A percentile compares a stretch with the other conserved stretches of the same genome.
These are phyloP conservation scores for Lycia hirtaria DNA, from an alignment of 2,888 invertebrate species.

Conservation along the genomic window DNA sequence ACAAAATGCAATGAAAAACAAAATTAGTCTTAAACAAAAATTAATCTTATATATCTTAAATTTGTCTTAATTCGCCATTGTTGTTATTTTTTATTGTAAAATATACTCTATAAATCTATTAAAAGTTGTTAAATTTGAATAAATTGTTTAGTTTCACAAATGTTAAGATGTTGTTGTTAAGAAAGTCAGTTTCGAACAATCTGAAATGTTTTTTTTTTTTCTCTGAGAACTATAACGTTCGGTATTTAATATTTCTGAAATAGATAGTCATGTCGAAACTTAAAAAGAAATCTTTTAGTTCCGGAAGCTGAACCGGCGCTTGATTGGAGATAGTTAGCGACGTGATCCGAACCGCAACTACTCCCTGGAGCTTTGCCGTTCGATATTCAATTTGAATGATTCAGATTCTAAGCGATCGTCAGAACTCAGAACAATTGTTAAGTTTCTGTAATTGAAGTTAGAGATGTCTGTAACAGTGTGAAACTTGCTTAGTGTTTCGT, in stretches of 20 bases:
- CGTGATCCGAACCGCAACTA: constrained; percentile 25
- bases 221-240: no score
- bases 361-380: constrained; percentile 12
- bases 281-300: constrained; percentile 28
- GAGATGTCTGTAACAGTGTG: constrained; percentile 5
- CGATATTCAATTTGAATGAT: constrained; percentile 26
- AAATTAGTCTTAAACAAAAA: no score
- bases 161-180: no score
- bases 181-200: no score
- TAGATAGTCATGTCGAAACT: constrained; percentile 1
- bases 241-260: neutral
- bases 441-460: constrained; percentile 31
- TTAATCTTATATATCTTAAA: no score
- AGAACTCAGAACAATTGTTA: constrained; percentile 22
- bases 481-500: neutral
- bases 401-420: constrained; percentile 18
- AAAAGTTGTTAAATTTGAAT: no score
- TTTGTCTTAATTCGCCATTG: no score
- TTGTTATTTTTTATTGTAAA: no score
- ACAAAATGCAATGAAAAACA: no score
- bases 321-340: constrained; percentile 40
- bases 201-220: no score
- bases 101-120: no score
- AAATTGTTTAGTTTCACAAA: no score
- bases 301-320: constrained; percentile 20